A percentile compares a stretch with the other conserved stretches of the same genome.
These are phyloP conservation scores for Mustela nigripes DNA, from an alignment of 2,113 vertebrate species.

Conservation along the genomic window DNA sequence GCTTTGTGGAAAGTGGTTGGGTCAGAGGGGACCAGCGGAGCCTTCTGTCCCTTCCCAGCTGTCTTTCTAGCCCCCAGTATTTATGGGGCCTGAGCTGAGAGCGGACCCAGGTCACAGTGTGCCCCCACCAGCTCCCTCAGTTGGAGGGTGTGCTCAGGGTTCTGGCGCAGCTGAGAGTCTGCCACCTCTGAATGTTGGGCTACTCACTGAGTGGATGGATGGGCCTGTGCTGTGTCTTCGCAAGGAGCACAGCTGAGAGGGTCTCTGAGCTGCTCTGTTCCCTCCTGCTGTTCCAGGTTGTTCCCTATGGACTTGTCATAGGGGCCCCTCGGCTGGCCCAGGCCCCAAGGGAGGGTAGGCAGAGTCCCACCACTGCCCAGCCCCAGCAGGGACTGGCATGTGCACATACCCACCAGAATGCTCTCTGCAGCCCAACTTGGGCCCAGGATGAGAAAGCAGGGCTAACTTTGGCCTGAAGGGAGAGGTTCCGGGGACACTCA, in stretches of 20 bases:
- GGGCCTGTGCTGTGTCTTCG: accelerated
- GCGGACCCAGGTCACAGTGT: accelerated
- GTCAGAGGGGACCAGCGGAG: accelerated
- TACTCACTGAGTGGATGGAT: accelerated
- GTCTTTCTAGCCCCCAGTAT: not conserved
- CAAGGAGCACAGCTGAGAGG: not conserved
- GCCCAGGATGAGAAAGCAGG: not conserved
- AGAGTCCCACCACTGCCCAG: not conserved
- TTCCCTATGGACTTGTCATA: not conserved
- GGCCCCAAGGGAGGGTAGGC: not conserved
- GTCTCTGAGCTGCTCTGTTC: accelerated
- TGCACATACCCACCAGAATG: accelerated
- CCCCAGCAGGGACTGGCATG: accelerated
- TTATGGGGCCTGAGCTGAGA: not conserved
- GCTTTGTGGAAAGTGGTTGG: not conserved
- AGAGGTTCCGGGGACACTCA: too few species aligned
- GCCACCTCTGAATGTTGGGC: too few species aligned
- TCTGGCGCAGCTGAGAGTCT: not conserved
- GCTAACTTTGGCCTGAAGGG: not conserved
- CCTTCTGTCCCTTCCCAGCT: not conserved
- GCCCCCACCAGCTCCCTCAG: accelerated
- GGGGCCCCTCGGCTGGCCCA: accelerated
- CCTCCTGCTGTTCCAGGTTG: not conserved
- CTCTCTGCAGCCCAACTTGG: not conserved
- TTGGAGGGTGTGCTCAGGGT: not conserved